These are phyloP conservation scores for Drosophila borborema DNA, from an alignment of 2,888 invertebrate genomes.

Conservation along the genomic window DNA sequence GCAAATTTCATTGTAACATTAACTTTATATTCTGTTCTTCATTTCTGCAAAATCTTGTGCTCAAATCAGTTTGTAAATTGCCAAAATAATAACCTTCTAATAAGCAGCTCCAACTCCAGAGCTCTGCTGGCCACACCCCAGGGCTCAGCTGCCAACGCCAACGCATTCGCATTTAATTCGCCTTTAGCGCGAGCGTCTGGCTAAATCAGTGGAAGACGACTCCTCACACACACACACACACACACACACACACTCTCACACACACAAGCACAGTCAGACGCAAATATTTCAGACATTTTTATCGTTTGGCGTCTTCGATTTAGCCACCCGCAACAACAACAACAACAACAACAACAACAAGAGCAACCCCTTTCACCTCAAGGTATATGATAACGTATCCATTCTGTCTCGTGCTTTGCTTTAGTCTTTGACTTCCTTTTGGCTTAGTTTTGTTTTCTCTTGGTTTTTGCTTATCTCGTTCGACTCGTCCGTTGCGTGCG, in stretches of 20 bases:
- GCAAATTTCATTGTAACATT: constrained; percentile 24
- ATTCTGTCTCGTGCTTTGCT: constrained; percentile 35
- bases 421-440: constrained; percentile 30
- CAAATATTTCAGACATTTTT: constrained; percentile 84
- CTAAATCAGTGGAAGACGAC: constrained; percentile 71
- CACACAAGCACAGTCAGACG: constrained; percentile 22
- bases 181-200: constrained; percentile 71
- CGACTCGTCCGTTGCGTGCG: constrained; percentile 24
- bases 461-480: neutral
- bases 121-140: constrained; percentile 50
- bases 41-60: constrained; percentile 28
- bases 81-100: constrained; percentile 79
- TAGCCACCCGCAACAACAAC: constrained; percentile 47
- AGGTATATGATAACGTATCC: constrained; percentile 30
- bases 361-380: constrained; percentile 12
- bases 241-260: constrained; percentile 7
- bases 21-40: constrained; percentile 7
- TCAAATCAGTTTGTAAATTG: constrained; percentile 82
- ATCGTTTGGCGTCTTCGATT: constrained; percentile 84
- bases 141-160: constrained; percentile 7
- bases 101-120: constrained; percentile 54
- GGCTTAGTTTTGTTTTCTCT: constrained; percentile 23
- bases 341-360: neutral
- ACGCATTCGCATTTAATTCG: constrained; percentile 15
- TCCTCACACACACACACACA: constrained; percentile 41